These are phyloP conservation scores for Harpalus rufipes DNA, from an alignment of 2,888 invertebrate genomes.

Conservation along the genomic window DNA sequence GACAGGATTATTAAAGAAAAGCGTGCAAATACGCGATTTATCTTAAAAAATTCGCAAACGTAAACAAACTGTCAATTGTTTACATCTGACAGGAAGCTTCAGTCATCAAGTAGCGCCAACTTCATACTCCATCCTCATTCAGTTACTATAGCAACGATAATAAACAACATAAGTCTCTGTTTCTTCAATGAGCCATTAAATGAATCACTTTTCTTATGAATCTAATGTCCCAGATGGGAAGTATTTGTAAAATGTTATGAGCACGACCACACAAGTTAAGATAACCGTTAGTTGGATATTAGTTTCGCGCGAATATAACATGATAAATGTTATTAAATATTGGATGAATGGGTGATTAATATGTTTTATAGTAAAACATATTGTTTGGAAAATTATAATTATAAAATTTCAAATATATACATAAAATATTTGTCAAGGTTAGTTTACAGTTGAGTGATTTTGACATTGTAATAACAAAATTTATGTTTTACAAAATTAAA, in stretches of 20 bases:
- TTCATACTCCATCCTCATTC: constrained; percentile 13
- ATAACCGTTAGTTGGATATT: neutral
- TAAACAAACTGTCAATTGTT: neutral
- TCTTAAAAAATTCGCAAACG: neutral
- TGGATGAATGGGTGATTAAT: neutral
- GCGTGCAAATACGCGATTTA: neutral
- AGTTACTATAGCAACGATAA: constrained; percentile 32
- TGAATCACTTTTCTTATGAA: neutral
- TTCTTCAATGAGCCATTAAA: constrained; percentile 36
- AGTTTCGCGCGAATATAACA: neutral
- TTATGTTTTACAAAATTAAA: too few species aligned
- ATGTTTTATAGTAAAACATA: neutral
- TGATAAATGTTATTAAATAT: neutral
- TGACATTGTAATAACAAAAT: too few species aligned
- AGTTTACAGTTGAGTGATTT: too few species aligned
- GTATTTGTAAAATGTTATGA: neutral
- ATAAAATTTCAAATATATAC: too few species aligned
- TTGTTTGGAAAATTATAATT: too few species aligned
- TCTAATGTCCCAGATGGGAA: neutral
- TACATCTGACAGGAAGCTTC: constrained; percentile 1
- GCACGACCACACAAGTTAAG: neutral
- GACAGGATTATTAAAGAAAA: too few species aligned
- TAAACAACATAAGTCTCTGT: constrained; percentile 28
- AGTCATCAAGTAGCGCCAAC: constrained; percentile 12
- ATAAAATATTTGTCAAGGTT: too few species aligned